Evolutionary conservation across 2,797 vertebrate species (phyloP).

Genomic region (Luscinia megarhynchos): DNA sequence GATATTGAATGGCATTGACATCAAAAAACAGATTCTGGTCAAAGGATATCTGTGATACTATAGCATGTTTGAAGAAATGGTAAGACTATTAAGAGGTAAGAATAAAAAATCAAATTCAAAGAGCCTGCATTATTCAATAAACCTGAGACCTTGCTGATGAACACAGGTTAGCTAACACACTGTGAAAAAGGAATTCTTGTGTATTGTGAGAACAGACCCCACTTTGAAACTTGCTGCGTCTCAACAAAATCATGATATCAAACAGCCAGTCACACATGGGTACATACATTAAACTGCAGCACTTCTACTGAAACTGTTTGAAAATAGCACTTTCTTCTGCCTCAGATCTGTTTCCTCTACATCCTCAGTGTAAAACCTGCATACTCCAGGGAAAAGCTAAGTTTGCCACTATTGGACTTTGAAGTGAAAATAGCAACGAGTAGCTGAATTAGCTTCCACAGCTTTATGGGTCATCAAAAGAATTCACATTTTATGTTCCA

Average conservation of each 20-base stretch:
- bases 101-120: conserved; percentile 6
- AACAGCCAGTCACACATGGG: not conserved
- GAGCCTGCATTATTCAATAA: not conserved
- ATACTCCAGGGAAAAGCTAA: not conserved
- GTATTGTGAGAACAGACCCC: not conserved
- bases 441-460: not conserved
- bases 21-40: not conserved
- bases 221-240: not conserved
- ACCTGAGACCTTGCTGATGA: not conserved
- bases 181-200: not conserved
- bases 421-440: conserved; percentile 5
- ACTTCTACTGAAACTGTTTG: not conserved
- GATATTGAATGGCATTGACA: not conserved
- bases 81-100: not conserved
- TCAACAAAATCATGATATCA: not conserved
- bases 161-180: not conserved
- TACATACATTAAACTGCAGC: not conserved
- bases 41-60: not conserved
- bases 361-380: not conserved
- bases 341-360: not conserved
- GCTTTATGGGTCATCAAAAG: not conserved
- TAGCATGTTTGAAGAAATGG: not conserved
- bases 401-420: not conserved
- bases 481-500: not conserved
- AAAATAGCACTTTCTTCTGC: not conserved